Evolutionary conservation across 1,140 invertebrate species (phyloP).

Genomic region (Heterodera schachtii): DNA sequence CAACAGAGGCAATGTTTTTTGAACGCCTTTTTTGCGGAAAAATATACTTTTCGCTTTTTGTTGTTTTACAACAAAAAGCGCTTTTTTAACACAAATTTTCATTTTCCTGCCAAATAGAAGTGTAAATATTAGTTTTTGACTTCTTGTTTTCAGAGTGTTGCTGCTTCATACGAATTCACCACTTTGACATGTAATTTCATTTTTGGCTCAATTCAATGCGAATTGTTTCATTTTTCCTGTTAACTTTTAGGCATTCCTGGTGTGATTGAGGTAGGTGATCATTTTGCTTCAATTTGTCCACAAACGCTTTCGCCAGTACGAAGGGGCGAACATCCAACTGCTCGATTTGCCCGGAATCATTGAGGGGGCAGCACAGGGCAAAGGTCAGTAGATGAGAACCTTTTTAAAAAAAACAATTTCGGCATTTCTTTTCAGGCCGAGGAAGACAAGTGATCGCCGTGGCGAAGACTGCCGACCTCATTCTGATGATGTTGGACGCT

Average conservation of each 20-base stretch:
- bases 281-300: background rate
- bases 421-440: slow-evolving; percentile 74
- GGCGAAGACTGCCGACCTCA: slow-evolving; percentile 92
- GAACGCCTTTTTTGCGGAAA: background rate
- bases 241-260: slow-evolving; percentile 79
- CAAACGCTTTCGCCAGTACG: slow-evolving; percentile 16
- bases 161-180: slow-evolving; percentile 97
- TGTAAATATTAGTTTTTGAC: too few species aligned
- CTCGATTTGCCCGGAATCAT: slow-evolving; percentile 99
- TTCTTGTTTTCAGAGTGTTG: slow-evolving; percentile 74
- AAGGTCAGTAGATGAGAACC: slow-evolving; percentile 75
- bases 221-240: background rate
- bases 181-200: slow-evolving; percentile 81
- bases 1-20: slow-evolving; percentile 70
- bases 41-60: too few species aligned
- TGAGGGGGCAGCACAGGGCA: slow-evolving; percentile 98
- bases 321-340: slow-evolving; percentile 92
- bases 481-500: slow-evolving; percentile 97
- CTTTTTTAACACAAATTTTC: too few species aligned
- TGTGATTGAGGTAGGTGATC: slow-evolving; percentile 61
- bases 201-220: background rate
- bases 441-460: slow-evolving; percentile 91
- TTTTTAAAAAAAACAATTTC: slow-evolving; percentile 29
- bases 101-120: too few species aligned
- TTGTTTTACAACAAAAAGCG: too few species aligned